A percentile compares a stretch with the other conserved stretches of the same genome.
Conservation (phyloP, 2,113 vertebrate genomes). For the Opisthocomus hoazin region DNA sequence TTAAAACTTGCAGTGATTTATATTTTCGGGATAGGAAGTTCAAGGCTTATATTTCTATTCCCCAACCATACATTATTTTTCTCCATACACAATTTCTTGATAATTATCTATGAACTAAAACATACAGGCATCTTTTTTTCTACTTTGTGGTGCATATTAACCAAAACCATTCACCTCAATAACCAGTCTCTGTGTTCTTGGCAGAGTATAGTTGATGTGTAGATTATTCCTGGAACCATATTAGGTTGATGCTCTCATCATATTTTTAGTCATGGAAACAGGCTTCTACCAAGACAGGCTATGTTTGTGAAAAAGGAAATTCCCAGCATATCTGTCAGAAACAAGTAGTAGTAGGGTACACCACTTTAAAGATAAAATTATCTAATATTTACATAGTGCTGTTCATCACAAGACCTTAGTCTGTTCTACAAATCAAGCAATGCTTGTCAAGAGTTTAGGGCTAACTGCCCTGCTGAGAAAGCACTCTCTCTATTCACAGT, state of each 20-base stretch:
- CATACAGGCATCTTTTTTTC: conserved; percentile 38
- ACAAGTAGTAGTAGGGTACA: neutral
- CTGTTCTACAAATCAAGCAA: neutral
- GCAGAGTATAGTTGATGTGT: conserved; percentile 11
- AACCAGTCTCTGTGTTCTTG: conserved; percentile 35
- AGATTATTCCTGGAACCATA: conserved; percentile 58
- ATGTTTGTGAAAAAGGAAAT: conserved; percentile 40
- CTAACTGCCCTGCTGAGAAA: neutral
- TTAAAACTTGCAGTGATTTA: conserved; percentile 64
- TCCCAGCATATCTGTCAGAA: conserved; percentile 34
- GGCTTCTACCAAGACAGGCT: conserved; percentile 19
- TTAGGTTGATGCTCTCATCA: conserved; percentile 30
- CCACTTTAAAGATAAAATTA: neutral
- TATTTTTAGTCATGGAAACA: conserved; percentile 69
- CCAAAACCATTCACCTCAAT: conserved; percentile 61
- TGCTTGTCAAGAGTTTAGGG: neutral
- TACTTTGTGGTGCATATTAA: conserved; percentile 47
- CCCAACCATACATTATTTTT: conserved; percentile 53
- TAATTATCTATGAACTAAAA: conserved; percentile 63
- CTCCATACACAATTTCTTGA: conserved; percentile 54
- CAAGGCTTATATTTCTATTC: conserved; percentile 60
- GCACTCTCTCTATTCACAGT: neutral
- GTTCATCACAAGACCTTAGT: neutral
- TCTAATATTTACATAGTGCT: neutral
- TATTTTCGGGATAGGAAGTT: conserved; percentile 62